Conservation (phyloP, 2,797 vertebrate species). For the Potorous gilbertii region DNA sequence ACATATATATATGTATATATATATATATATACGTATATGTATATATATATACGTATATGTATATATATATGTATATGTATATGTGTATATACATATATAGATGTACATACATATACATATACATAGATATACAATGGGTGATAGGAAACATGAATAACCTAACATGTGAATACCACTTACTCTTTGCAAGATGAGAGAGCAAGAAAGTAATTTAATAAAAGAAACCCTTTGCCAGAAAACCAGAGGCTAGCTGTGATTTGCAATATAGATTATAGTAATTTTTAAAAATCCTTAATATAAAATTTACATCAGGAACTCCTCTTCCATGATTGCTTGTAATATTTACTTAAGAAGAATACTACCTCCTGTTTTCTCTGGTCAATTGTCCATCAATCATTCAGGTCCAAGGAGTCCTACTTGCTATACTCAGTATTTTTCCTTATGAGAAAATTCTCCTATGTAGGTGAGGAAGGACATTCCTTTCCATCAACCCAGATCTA, state of each 20-base stretch:
- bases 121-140: not conserved
- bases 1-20: too few relatives aligned
- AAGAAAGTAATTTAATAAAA: not conserved
- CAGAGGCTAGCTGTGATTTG: not conserved
- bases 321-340: not conserved
- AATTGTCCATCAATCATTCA: not conserved
- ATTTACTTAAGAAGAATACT: not conserved
- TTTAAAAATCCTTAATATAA: not conserved
- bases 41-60: not conserved
- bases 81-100: too few relatives aligned
- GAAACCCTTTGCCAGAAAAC: not conserved
- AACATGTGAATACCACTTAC: not conserved
- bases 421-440: slow-evolving; percentile 3
- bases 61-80: not conserved
- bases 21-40: too few relatives aligned
- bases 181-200: not conserved
- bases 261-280: not conserved
- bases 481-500: slow-evolving; percentile 52
- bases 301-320: not conserved
- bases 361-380: not conserved
- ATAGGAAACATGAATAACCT: not conserved
- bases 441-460: slow-evolving; percentile 69
- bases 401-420: not conserved
- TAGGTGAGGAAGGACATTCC: slow-evolving; percentile 80
- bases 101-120: too few relatives aligned